These are phyloP conservation scores for Malacoctenus gilli DNA, from an alignment of 2,797 vertebrate genomes.

Conservation along the genomic window DNA sequence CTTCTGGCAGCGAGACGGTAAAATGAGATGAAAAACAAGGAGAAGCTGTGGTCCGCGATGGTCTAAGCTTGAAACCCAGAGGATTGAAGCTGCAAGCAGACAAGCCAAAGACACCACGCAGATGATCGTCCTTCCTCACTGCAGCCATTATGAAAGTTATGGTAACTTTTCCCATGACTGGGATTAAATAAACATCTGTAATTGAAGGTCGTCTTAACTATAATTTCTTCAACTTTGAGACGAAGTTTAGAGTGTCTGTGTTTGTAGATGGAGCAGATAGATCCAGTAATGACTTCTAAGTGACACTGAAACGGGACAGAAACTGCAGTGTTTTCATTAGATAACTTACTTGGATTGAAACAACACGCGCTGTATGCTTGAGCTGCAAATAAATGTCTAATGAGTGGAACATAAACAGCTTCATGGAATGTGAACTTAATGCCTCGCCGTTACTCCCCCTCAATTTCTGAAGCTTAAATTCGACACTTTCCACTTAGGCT, in stretches of 20 bases:
- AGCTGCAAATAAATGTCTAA: slow-evolving; percentile 64
- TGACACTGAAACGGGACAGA: slow-evolving; percentile 46
- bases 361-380: slow-evolving; percentile 49
- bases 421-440: slow-evolving; percentile 62
- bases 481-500: slow-evolving; percentile 72
- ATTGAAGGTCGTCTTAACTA: slow-evolving; percentile 31
- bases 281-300: slow-evolving; percentile 44
- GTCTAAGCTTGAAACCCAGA: slow-evolving; percentile 34
- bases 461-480: slow-evolving; percentile 49
- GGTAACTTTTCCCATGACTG: neutral
- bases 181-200: slow-evolving; percentile 4
- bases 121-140: slow-evolving; percentile 24
- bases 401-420: slow-evolving; percentile 63
- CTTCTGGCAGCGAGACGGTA: slow-evolving; percentile 27
- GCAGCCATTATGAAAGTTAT: slow-evolving; percentile 15
- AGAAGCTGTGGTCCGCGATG: slow-evolving; percentile 32
- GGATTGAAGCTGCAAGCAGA: slow-evolving; percentile 17
- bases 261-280: slow-evolving; percentile 50
- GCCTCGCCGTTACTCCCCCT: slow-evolving; percentile 21
- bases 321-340: slow-evolving; percentile 50
- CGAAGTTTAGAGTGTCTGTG: slow-evolving; percentile 18
- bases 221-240: no score
- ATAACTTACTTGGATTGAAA: slow-evolving; percentile 53
- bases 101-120: slow-evolving; percentile 5
- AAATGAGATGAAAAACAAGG: slow-evolving; percentile 11